Conservation (phyloP, 2,888 invertebrate species). For the Lymantria monacha region DNA sequence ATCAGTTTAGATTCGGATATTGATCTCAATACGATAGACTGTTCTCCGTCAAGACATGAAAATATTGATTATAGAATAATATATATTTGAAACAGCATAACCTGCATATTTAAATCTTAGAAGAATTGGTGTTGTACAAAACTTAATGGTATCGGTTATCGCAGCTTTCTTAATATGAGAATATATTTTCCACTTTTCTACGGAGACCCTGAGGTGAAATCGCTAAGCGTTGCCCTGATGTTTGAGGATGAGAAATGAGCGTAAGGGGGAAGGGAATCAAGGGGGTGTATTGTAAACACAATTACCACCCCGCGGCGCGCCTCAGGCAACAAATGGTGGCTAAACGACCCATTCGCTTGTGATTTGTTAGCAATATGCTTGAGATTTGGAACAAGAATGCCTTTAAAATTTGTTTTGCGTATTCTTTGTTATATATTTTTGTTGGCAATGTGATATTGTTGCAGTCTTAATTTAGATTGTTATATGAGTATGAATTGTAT, state of each 20-base stretch:
- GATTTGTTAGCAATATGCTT: slow-evolving; percentile 81
- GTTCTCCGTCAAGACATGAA: too few relatives aligned
- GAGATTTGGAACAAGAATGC: slow-evolving; percentile 72
- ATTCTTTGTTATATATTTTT: slow-evolving; percentile 36
- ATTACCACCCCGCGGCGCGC: slow-evolving; percentile 61
- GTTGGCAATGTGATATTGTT: slow-evolving; percentile 29
- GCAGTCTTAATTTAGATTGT: slow-evolving; percentile 26
- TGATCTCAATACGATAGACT: too few relatives aligned
- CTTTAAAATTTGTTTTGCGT: slow-evolving; percentile 59
- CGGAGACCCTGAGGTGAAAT: slow-evolving; percentile 66
- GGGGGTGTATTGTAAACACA: slow-evolving; percentile 71
- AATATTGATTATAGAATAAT: too few relatives aligned
- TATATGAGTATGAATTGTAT: slow-evolving; percentile 5
- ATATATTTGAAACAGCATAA: too few relatives aligned
- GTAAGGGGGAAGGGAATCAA: slow-evolving; percentile 46
- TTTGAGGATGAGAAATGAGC: slow-evolving; percentile 74
- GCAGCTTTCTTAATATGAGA: slow-evolving; percentile 31
- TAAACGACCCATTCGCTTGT: slow-evolving; percentile 80
- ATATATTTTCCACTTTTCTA: slow-evolving; percentile 52
- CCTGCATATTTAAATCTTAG: too few relatives aligned
- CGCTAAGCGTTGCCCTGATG: slow-evolving; percentile 69
- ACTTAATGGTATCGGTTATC: slow-evolving; percentile 12
- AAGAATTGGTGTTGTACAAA: too few relatives aligned
- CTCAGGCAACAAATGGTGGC: slow-evolving; percentile 74
- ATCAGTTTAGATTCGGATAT: too few relatives aligned